phyloP scores from a whole-genome alignment of 2,797 vertebrate species.

The Meriones psammophilus region DNA sequence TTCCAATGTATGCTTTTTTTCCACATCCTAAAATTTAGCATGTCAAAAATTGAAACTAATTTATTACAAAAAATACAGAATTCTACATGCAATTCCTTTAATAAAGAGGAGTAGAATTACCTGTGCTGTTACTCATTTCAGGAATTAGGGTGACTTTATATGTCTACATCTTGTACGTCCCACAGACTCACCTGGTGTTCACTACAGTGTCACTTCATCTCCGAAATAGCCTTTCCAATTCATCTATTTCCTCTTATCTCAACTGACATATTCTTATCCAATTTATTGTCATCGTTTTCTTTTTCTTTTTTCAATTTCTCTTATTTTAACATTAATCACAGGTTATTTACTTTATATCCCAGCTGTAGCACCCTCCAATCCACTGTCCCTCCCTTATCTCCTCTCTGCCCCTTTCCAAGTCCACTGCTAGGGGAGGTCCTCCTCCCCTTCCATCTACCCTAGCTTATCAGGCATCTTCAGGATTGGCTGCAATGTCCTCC shows the following conservation, averaged over 20 bases:
- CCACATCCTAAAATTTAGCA: not conserved
- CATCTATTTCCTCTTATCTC: not conserved
- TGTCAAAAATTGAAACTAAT: not conserved
- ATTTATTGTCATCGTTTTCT: not conserved
- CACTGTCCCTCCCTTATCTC: no score
- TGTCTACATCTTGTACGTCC: not conserved
- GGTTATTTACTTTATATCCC: no score
- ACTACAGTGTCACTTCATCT: not conserved
- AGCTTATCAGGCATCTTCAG: no score
- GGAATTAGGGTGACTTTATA: not conserved
- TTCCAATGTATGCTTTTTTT: not conserved
- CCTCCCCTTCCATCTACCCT: no score
- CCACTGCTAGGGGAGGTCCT: no score
- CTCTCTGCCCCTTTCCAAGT: no score
- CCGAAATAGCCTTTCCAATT: not conserved
- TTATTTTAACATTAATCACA: no score
- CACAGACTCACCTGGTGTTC: accelerated
- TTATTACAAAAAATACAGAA: not conserved
- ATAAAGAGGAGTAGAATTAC: not conserved
- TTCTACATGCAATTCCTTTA: not conserved
- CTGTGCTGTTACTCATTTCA: not conserved
- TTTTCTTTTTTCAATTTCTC: not conserved
- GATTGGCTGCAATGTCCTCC: no score
- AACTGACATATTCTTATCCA: not conserved
- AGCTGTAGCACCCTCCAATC: no score